A percentile compares a stretch with the other conserved stretches of the same genome.
phyloP scores from a whole-genome alignment of 2,113 vertebrate genomes.

The Hylia prasina region DNA sequence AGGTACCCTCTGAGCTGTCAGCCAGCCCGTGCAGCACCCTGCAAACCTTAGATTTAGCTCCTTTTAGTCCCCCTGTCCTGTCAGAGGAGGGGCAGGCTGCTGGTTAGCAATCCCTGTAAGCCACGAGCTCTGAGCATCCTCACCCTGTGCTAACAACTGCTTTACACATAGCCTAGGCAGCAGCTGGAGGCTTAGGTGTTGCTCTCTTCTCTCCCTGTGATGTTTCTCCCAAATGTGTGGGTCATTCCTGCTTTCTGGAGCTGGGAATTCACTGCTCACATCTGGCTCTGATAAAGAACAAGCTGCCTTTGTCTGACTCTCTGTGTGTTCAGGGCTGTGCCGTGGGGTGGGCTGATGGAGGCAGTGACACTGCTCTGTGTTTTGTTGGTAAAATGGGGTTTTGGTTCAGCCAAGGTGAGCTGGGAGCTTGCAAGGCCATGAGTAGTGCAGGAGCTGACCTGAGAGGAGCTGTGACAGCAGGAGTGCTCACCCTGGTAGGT shows the following conservation, averaged over 20 bases:
- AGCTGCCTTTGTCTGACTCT: not conserved
- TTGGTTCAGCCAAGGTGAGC: not conserved
- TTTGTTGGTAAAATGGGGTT: not conserved
- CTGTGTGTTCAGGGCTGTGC: not conserved
- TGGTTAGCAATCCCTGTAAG: not conserved
- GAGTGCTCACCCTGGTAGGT: not conserved
- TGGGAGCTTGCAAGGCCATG: not conserved
- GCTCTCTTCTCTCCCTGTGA: not conserved
- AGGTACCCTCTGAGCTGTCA: slow-evolving; percentile 51
- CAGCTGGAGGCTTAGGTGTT: not conserved
- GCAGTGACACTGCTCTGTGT: not conserved
- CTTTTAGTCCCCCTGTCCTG: not conserved
- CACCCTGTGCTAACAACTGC: not conserved
- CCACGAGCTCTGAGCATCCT: not conserved
- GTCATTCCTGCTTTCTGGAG: not conserved
- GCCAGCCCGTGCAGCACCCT: not conserved
- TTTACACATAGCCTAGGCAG: not conserved
- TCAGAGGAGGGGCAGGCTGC: not conserved
- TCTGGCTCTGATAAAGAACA: not conserved
- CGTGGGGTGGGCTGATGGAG: not conserved
- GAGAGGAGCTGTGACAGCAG: not conserved
- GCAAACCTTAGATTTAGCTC: slow-evolving; percentile 8
- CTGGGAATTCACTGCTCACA: not conserved
- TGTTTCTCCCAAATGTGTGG: not conserved
- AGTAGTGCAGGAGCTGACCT: not conserved